Percentiles rank a stretch among this genome's conserved stretches.
phyloP scores from a whole-genome alignment of 2,113 vertebrate species.

The Empidonax alnorum region DNA sequence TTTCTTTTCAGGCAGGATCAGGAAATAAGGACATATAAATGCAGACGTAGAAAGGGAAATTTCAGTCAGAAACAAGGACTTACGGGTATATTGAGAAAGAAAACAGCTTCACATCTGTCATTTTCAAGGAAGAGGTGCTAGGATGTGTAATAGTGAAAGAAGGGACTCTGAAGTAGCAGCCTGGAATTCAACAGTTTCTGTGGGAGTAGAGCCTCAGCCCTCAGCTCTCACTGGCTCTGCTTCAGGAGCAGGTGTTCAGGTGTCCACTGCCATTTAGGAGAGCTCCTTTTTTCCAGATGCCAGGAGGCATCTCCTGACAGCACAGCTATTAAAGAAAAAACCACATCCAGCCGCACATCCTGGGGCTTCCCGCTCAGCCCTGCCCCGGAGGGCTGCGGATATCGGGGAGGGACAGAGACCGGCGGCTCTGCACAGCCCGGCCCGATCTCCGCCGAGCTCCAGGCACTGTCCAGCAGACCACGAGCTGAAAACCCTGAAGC shows the following conservation, averaged over 20 bases:
- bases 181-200: not conserved
- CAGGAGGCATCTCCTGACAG: not conserved
- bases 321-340: not conserved
- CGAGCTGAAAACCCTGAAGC: not conserved
- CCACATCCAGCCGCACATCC: not conserved
- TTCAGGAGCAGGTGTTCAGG: not conserved
- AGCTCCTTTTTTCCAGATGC: not conserved
- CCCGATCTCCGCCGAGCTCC: not conserved
- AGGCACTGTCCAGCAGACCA: rapidly evolving
- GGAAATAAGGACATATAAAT: not conserved
- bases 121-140: not conserved
- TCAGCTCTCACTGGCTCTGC: not conserved
- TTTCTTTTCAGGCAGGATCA: not conserved
- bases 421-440: not conserved
- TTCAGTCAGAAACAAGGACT: not conserved
- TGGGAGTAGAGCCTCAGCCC: not conserved
- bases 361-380: not conserved
- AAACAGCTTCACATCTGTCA: not conserved
- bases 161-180: not conserved
- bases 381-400: not conserved
- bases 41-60: not conserved
- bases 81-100: not conserved
- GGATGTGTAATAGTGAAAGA: not conserved
- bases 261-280: not conserved
- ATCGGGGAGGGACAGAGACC: not conserved